Conservation (phyloP, 2,113 vertebrate species). For the Oncorhynchus tshawytscha region DNA sequence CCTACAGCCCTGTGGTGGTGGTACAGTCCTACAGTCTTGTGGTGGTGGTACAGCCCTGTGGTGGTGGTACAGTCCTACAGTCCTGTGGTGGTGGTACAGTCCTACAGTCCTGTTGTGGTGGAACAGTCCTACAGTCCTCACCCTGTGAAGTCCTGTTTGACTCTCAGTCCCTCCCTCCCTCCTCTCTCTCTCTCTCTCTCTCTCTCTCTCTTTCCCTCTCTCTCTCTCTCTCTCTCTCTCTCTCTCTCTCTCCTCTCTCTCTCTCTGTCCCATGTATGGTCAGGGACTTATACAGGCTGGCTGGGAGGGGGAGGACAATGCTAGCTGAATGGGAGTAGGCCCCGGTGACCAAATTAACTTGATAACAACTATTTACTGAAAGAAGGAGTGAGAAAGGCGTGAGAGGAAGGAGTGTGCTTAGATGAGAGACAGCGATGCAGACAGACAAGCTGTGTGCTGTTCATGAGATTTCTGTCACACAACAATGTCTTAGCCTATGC, state of each 20-base stretch:
- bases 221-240: too few species aligned
- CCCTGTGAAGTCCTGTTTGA: not conserved
- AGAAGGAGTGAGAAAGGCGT: slow-evolving; percentile 21
- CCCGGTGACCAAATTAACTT: slow-evolving; percentile 44
- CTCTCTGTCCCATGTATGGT: slow-evolving; percentile 52
- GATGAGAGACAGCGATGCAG: not conserved
- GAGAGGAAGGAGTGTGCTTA: slow-evolving; percentile 14
- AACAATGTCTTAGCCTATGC: not conserved
- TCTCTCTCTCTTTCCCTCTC: too few species aligned
- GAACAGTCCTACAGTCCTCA: too few species aligned
- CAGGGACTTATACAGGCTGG: slow-evolving; percentile 26
- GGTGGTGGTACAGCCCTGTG: too few species aligned
- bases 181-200: too few species aligned
- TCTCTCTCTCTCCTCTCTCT: not conserved
- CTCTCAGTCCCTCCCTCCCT: not conserved
- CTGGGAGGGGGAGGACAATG: not conserved
- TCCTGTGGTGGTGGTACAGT: too few species aligned
- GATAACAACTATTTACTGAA: slow-evolving; percentile 34
- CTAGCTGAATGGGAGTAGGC: slow-evolving; percentile 38
- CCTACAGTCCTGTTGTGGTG: too few species aligned
- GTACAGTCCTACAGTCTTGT: too few species aligned
- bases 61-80: too few species aligned
- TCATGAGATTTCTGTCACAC: not conserved
- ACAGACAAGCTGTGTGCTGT: not conserved
- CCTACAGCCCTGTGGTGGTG: too few species aligned